Percentiles rank a stretch among this genome's conserved stretches.
These are phyloP conservation scores for Eupithecia subumbrata DNA, from an alignment of 2,888 invertebrate genomes.

Conservation along the genomic window DNA sequence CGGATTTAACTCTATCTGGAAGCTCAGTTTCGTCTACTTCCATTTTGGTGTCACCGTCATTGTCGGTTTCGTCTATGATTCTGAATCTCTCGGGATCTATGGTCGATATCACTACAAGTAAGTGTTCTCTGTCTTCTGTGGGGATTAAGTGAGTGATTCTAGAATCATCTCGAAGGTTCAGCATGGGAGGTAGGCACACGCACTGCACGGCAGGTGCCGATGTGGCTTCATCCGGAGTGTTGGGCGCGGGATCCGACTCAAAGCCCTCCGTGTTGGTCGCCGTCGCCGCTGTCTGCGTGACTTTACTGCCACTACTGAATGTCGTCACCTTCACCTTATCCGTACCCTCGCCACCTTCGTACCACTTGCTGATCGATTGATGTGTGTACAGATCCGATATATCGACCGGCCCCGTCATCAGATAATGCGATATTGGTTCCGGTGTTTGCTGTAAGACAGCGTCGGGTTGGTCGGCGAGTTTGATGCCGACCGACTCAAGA, in stretches of 20 bases:
- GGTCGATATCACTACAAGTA: slow-evolving; percentile 85
- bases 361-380: slow-evolving; percentile 63
- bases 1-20: slow-evolving; percentile 60
- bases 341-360: slow-evolving; percentile 71
- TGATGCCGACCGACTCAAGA: slow-evolving; percentile 73
- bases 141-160: slow-evolving; percentile 86
- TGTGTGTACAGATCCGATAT: slow-evolving; percentile 64
- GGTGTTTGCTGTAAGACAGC: slow-evolving; percentile 62
- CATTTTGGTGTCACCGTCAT: slow-evolving; percentile 75
- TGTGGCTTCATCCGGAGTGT: slow-evolving; percentile 71
- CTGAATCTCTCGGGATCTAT: slow-evolving; percentile 68
- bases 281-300: slow-evolving; percentile 68
- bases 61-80: slow-evolving; percentile 63
- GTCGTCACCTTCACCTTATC: slow-evolving; percentile 72
- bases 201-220: slow-evolving; percentile 84
- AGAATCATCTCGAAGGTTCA: slow-evolving; percentile 78
- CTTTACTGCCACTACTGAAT: slow-evolving; percentile 63
- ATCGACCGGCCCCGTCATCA: slow-evolving; percentile 78
- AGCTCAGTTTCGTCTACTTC: slow-evolving; percentile 72
- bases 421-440: slow-evolving; percentile 72
- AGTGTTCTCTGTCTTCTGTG: slow-evolving; percentile 87
- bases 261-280: slow-evolving; percentile 79
- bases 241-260: slow-evolving; percentile 69
- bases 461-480: slow-evolving; percentile 74
- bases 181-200: slow-evolving; percentile 78